Evolutionary conservation across 2,113 vertebrate genomes (phyloP).

Genomic region (Ardeotis arabs): DNA sequence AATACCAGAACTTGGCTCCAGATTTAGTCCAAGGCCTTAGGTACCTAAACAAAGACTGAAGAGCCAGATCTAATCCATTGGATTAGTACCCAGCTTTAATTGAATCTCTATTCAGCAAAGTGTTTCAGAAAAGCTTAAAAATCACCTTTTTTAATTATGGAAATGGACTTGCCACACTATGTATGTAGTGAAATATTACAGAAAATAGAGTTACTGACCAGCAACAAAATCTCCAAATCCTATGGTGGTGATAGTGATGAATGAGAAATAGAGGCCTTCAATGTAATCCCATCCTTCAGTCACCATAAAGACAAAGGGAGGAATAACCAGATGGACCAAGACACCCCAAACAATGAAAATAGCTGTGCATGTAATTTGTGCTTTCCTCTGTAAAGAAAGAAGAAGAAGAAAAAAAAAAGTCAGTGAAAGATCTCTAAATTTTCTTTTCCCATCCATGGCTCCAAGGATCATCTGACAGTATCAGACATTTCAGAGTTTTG

Average conservation of each 20-base stretch:
- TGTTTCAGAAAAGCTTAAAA: background rate
- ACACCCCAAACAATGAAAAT: slow-evolving; percentile 96
- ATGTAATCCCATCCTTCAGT: slow-evolving; percentile 95
- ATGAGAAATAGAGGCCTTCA: slow-evolving; percentile 96
- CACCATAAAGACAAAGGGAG: slow-evolving; percentile 95
- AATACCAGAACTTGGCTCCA: background rate
- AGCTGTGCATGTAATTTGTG: slow-evolving; percentile 94
- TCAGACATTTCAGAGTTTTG: background rate
- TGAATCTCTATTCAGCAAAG: background rate
- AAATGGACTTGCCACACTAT: background rate
- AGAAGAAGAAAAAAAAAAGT: background rate
- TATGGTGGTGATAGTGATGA: slow-evolving; percentile 96
- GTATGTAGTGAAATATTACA: background rate
- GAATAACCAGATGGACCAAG: slow-evolving; percentile 91
- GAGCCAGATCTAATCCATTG: background rate
- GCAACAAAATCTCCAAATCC: slow-evolving; percentile 97
- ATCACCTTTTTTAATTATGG: background rate
- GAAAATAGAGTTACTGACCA: slow-evolving; percentile 74
- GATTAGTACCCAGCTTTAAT: background rate
- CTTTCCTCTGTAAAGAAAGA: slow-evolving; percentile 82
- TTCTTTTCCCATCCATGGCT: background rate
- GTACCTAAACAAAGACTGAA: background rate
- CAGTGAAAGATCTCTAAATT: background rate
- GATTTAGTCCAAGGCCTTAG: background rate
- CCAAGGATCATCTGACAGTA: background rate